These are phyloP conservation scores for Rhinogobius similis DNA, from an alignment of 2,113 vertebrate species.

Conservation along the genomic window DNA sequence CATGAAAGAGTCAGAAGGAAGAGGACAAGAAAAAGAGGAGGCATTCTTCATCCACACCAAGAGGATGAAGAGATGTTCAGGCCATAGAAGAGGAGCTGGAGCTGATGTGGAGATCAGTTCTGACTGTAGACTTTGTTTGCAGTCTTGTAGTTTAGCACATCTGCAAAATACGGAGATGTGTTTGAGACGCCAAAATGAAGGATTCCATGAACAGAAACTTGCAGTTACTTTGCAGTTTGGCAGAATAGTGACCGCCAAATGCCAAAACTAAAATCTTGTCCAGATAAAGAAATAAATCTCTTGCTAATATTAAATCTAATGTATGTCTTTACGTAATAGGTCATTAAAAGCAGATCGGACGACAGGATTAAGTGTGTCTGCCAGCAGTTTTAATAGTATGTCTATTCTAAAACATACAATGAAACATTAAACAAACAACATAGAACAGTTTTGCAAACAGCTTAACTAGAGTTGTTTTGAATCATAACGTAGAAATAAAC, in stretches of 20 bases:
- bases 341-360: slow-evolving; percentile 14
- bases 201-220: not conserved
- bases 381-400: not conserved
- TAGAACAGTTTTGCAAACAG: too few relatives aligned
- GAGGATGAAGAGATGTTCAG: not conserved
- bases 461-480: too few relatives aligned
- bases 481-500: too few relatives aligned
- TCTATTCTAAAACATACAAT: not conserved
- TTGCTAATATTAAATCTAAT: not conserved
- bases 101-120: not conserved
- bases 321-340: slow-evolving; percentile 30
- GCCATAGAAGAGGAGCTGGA: not conserved
- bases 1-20: not conserved
- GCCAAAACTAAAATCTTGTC: not conserved
- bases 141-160: not conserved
- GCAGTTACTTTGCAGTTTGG: not conserved
- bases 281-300: not conserved
- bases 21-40: slow-evolving; percentile 13
- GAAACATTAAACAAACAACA: not conserved
- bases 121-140: slow-evolving; percentile 5
- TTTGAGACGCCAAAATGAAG: not conserved
- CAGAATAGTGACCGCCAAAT: not conserved
- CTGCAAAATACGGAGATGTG: not conserved
- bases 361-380: slow-evolving; percentile 17
- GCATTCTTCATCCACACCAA: not conserved